phyloP scores from a whole-genome alignment of 2,888 invertebrate species.

The Drosophila vallismaia region DNA sequence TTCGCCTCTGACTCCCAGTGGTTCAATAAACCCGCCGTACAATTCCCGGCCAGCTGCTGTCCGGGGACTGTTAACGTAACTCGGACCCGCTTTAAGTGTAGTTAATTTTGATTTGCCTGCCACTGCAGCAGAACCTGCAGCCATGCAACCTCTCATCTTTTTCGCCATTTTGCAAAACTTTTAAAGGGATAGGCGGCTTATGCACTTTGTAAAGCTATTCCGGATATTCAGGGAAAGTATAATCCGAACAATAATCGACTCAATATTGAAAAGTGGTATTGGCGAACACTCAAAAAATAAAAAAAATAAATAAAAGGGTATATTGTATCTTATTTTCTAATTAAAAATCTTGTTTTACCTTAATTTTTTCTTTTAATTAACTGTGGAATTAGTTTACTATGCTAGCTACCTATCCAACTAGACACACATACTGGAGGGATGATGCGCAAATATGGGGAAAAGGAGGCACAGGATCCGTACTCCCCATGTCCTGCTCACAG shows the following conservation, averaged over 20 bases:
- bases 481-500: slow-evolving; percentile 42
- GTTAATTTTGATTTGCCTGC: slow-evolving; percentile 63
- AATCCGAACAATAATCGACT: not conserved
- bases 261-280: not conserved
- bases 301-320: not conserved
- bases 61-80: slow-evolving; percentile 7
- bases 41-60: slow-evolving; percentile 44
- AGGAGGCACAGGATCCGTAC: slow-evolving; percentile 20
- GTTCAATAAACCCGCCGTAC: slow-evolving; percentile 68
- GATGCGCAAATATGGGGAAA: slow-evolving; percentile 24
- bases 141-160: slow-evolving; percentile 7
- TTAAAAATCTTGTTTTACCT: not conserved
- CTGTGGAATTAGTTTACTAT: slow-evolving; percentile 70
- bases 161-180: slow-evolving; percentile 21
- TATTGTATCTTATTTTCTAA: not conserved
- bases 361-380: slow-evolving; percentile 39
- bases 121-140: slow-evolving; percentile 21
- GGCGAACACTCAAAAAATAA: not conserved
- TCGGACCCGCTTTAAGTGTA: slow-evolving; percentile 55
- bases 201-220: slow-evolving; percentile 8
- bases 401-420: slow-evolving; percentile 36
- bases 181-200: slow-evolving; percentile 3
- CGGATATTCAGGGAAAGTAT: not conserved
- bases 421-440: slow-evolving; percentile 20
- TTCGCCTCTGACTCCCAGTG: slow-evolving; percentile 26